Conservation (phyloP, 1,140 invertebrate species). For the Camponotus floridanus region DNA sequence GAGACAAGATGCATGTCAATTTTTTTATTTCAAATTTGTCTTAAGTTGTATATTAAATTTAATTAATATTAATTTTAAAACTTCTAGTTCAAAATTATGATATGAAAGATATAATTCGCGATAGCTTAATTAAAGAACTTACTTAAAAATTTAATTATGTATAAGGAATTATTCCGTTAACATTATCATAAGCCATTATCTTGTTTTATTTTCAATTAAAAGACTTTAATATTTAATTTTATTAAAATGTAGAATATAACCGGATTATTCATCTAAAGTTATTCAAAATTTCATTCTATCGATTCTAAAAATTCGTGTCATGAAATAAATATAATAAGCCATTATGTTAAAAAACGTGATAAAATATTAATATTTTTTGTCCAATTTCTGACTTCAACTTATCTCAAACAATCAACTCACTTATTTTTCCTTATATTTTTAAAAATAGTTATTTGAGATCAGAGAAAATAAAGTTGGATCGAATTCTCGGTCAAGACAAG, state of each 20-base stretch:
- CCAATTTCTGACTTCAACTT: constrained; percentile 18
- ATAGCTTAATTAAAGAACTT: too few species aligned
- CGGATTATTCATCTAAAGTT: not conserved
- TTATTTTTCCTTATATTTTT: not conserved
- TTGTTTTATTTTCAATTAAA: too few species aligned
- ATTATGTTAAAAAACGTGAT: constrained; percentile 6
- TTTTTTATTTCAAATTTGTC: not conserved
- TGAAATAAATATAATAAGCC: constrained; percentile 7
- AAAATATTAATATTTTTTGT: constrained; percentile 8
- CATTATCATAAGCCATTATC: too few species aligned
- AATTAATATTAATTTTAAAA: too few species aligned
- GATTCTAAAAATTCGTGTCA: not conserved
- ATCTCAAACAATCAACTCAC: not conserved
- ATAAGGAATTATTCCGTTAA: too few species aligned
- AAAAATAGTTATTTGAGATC: not conserved
- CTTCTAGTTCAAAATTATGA: not conserved
- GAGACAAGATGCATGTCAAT: not conserved
- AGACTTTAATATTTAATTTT: not conserved
- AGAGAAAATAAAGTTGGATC: not conserved
- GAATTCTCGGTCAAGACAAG: constrained; percentile 1
- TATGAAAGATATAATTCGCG: not conserved
- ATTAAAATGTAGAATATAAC: not conserved
- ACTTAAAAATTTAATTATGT: too few species aligned
- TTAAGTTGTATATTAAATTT: too few species aligned
- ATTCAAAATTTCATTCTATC: not conserved